Evolutionary conservation across 2,113 vertebrate species (phyloP), one percentile per base, ranked within the genome.

Genomic region (Haplochromis burtoni): DNA sequence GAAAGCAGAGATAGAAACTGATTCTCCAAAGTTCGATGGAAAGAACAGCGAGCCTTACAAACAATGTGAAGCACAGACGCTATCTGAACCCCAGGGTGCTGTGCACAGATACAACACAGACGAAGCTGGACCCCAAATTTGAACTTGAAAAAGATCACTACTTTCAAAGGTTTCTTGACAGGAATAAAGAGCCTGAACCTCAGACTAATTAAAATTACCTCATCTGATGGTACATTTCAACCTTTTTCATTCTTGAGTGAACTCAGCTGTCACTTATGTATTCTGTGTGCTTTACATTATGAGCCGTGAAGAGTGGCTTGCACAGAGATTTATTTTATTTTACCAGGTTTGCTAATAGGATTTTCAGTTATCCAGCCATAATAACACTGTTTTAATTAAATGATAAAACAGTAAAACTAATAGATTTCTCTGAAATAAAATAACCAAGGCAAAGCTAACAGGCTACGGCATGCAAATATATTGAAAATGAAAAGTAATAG

Each of bases 401-500:
- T 16, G n/a, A 1, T 71, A 6, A 71, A 42, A 71, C n/a, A 26
- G n/a, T 42, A 42, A 71, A 71, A 71, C 35, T 31, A 31, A 59
- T 31, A 31, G 57, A 59, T 59, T 59, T 31, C 57, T 42, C 38
- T 45, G 8, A 71, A 71, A 26, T 73, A 35, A 66, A 21, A 38
- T 5, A 68, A 68, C 35, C 35, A 40, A 45, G 66, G 8, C 38
- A 73, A 73, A 26, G 21, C 21, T 45, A 45, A 42, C 13, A 73
- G 38, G 3, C 0, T 73, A 45, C 13, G 66, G 5, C 33, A 13
- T 66, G 10, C 0, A 66, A 21, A 66, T 38, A 38, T 8, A 38
- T n/a, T 66, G 0, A 71, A 71, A 24, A 61, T 0, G 9, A 61
- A 42, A 42, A 42, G 12, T 40, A 24, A 42, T 1, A 4, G 3